Evolutionary conservation across 2,888 invertebrate genomes (phyloP).

Genomic region (Pollenia griseotomentosa): DNA sequence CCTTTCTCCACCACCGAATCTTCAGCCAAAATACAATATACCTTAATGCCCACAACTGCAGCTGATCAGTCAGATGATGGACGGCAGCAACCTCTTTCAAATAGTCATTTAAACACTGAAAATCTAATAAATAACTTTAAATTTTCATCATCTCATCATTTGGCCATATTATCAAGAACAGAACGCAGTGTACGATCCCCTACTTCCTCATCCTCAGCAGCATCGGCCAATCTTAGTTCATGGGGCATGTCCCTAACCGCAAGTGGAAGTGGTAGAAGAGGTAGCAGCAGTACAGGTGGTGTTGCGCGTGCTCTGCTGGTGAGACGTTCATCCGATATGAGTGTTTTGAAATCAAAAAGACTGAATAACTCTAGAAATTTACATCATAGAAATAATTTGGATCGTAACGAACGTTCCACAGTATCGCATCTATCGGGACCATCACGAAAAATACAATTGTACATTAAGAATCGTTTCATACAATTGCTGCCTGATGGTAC

Average conservation of each 20-base stretch:
- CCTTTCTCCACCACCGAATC: constrained; percentile 70
- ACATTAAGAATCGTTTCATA: constrained; percentile 92
- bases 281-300: constrained; percentile 49
- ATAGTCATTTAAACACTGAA: constrained; percentile 42
- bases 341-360: constrained; percentile 83
- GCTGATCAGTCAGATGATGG: constrained; percentile 54
- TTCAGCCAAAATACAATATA: constrained; percentile 65
- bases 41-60: constrained; percentile 61
- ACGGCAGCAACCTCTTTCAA: constrained; percentile 22
- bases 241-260: constrained; percentile 24
- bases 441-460: constrained; percentile 92
- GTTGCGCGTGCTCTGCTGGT: constrained; percentile 69
- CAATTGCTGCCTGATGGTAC: constrained; percentile 93
- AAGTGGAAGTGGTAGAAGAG: constrained; percentile 52
- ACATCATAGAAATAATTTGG: constrained; percentile 81
- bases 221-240: constrained; percentile 50
- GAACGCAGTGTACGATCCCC: constrained; percentile 82
- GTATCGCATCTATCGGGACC: constrained; percentile 93
- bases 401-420: constrained; percentile 88
- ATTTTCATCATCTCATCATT: constrained; percentile 76
- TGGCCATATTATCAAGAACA: constrained; percentile 81
- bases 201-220: constrained; percentile 24
- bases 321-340: constrained; percentile 71
- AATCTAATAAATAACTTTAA: constrained; percentile 74
- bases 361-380: constrained; percentile 83